Evolutionary conservation across 2,797 vertebrate genomes (phyloP).

Genomic region (Enteromius unitaeniatus): DNA sequence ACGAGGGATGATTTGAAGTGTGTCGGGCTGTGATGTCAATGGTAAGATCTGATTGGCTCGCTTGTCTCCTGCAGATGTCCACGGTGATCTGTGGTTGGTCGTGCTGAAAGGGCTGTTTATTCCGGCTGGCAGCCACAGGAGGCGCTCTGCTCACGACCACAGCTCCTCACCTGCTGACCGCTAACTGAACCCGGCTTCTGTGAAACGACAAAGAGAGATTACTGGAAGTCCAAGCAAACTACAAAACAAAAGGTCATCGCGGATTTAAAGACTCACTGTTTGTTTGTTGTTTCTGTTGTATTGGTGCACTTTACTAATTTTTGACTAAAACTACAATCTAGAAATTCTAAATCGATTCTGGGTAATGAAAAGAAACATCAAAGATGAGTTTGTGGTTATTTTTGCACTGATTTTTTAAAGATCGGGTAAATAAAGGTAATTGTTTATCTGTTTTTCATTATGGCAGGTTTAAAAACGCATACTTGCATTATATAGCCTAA

Average conservation of each 20-base stretch:
- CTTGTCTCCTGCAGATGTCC: slow-evolving; percentile 52
- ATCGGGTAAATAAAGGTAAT: neutral
- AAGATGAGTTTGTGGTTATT: neutral
- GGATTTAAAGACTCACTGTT: neutral
- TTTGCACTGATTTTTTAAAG: neutral
- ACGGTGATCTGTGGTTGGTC: slow-evolving; percentile 45
- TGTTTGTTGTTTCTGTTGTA: neutral
- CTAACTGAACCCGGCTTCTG: slow-evolving; percentile 69
- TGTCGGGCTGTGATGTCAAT: slow-evolving; percentile 27
- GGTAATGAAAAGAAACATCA: neutral
- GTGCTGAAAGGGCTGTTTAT: slow-evolving; percentile 22
- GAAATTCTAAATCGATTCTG: neutral
- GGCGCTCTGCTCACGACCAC: slow-evolving; percentile 67
- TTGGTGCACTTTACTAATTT: neutral
- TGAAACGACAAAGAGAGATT: slow-evolving; percentile 58
- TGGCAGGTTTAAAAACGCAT: neutral
- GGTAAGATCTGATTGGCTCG: slow-evolving; percentile 58
- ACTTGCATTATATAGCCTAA: neutral
- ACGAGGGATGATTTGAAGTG: slow-evolving; percentile 41
- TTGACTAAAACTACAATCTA: neutral
- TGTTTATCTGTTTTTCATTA: neutral
- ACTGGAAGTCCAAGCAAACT: slow-evolving; percentile 43
- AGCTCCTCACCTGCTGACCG: slow-evolving; percentile 58
- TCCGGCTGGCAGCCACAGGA: slow-evolving; percentile 74
- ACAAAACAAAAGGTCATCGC: slow-evolving; percentile 32